A percentile compares a stretch with the other conserved stretches of the same genome.
phyloP scores from a whole-genome alignment of 2,797 vertebrate species.

The Odontamblyopus rebecca region DNA sequence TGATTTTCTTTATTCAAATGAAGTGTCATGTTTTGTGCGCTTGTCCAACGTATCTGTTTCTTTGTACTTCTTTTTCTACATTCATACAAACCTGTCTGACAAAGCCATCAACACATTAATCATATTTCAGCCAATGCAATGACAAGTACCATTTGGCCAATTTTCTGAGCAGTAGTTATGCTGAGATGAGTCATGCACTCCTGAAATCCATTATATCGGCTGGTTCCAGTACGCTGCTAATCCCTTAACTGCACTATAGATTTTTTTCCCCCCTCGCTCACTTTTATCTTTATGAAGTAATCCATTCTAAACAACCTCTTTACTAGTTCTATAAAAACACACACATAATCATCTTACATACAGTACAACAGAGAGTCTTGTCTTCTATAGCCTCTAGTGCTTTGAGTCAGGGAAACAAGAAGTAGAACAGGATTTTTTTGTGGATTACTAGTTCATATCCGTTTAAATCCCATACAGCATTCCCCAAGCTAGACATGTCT shows the following conservation, averaged over 20 bases:
- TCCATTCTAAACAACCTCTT: conserved; percentile 4
- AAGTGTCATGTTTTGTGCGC: not conserved
- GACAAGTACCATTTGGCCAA: conserved; percentile 25
- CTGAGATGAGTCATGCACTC: conserved; percentile 24
- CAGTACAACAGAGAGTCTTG: not conserved
- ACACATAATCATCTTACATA: conserved; percentile 9
- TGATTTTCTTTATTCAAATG: too few species aligned
- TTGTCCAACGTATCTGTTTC: not conserved
- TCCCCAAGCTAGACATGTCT: conserved; percentile 33
- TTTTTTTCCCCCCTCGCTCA: conserved; percentile 16
- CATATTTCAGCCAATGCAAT: not conserved
- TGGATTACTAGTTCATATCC: conserved; percentile 18
- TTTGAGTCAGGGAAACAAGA: conserved; percentile 2
- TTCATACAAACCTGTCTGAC: not conserved
- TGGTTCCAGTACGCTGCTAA: conserved; percentile 10
- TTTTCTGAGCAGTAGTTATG: conserved; percentile 26
- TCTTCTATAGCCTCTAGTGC: not conserved
- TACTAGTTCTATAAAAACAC: conserved; percentile 5
- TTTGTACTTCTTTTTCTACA: not conserved
- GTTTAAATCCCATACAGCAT: conserved; percentile 29
- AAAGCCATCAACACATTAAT: conserved; percentile 7
- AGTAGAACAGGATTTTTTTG: conserved; percentile 13
- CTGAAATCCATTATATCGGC: conserved; percentile 33
- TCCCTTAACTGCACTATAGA: conserved; percentile 6
- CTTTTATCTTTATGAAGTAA: conserved; percentile 20